Base-by-base conservation (phyloP, 1,140 invertebrate genomes). In the Saccostrea echinata region DNA sequence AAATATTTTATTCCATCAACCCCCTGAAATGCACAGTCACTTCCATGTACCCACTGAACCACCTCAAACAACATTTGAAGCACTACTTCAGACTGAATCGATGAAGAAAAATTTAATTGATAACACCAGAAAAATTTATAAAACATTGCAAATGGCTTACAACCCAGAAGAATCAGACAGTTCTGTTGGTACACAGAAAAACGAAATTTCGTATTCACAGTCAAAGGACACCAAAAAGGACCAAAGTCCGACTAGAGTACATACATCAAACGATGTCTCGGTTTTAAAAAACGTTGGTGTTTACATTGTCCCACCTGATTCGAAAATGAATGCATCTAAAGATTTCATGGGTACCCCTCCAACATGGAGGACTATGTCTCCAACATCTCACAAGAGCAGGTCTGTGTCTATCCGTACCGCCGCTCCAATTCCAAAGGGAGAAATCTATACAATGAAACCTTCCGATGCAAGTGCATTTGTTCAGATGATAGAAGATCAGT, bases 371-470 rank as follows among this genome's bases (percentile, higher is more conserved):
- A 30, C 24, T 13, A 27, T 30, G 4, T 27, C 68, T 16, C 27
- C 68, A 76, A 9, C 11, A 1, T 30, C 24, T 27, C 68, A 30
- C 12, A 71, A 71, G 8, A 76, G 27, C 11, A 6, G 27, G 16
- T 27, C 68, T 30, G 68, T 76, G 9, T 76, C 68, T 18, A 76
- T 76, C 27, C 27, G 33, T 30, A 76, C 68, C 24, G 24, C 27
- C 13, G 68, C 68, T 0, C 68, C 68, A 30, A 76, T 76, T 30
- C 68, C 68, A 30, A 76, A 76, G 33, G 68, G 68, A 18, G 24
- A 76, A 76, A 76, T 76, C 16, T 76, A 76, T 76, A 76, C 68
- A 16, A 76, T 76, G 68, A 76, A 76, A 76, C 68, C 68, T 3
- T 33, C 68, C 12, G 68, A 76, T 12, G 68, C 68, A 0, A 76